These are phyloP conservation scores for Drosophila willistoni DNA, from an alignment of 1,140 invertebrate species.

Conservation along the genomic window DNA sequence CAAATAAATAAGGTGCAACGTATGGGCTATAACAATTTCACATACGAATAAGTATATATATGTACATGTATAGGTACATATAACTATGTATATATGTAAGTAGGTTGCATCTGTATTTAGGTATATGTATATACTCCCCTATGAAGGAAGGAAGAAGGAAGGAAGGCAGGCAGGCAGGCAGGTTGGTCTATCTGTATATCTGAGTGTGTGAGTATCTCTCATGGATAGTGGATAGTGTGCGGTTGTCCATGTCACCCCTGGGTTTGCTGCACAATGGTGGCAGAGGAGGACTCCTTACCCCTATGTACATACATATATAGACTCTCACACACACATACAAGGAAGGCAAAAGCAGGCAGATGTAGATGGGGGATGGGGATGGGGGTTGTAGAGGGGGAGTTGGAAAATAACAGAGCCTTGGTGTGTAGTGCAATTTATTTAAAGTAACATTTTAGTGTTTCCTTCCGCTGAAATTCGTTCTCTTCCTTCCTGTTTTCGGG, in stretches of 20 bases:
- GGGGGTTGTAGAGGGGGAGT: background rate
- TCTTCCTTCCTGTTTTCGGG: slow-evolving; percentile 71
- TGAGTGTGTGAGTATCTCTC: slow-evolving; percentile 32
- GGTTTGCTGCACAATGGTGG: slow-evolving; percentile 41
- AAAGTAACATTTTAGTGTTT: slow-evolving; percentile 83
- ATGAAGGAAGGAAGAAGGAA: background rate
- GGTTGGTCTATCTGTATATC: background rate
- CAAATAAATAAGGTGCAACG: slow-evolving; percentile 73
- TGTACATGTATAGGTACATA: background rate
- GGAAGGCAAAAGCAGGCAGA: background rate
- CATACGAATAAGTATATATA: slow-evolving; percentile 28
- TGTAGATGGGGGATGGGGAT: background rate
- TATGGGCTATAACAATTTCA: slow-evolving; percentile 31
- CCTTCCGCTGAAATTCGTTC: slow-evolving; percentile 81
- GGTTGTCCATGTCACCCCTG: slow-evolving; percentile 73
- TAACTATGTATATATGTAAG: background rate
- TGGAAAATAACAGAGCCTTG: slow-evolving; percentile 46
- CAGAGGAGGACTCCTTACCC: slow-evolving; percentile 42
- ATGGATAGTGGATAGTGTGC: slow-evolving; percentile 44
- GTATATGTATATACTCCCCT: background rate
- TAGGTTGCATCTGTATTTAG: no score
- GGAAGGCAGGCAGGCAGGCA: background rate
- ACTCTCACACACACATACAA: background rate
- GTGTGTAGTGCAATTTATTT: slow-evolving; percentile 76
- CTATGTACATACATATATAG: background rate